Percentiles rank a stretch among this genome's conserved stretches.
phyloP scores from a whole-genome alignment of 2,797 vertebrate species.

The Sebastes steindachneri region DNA sequence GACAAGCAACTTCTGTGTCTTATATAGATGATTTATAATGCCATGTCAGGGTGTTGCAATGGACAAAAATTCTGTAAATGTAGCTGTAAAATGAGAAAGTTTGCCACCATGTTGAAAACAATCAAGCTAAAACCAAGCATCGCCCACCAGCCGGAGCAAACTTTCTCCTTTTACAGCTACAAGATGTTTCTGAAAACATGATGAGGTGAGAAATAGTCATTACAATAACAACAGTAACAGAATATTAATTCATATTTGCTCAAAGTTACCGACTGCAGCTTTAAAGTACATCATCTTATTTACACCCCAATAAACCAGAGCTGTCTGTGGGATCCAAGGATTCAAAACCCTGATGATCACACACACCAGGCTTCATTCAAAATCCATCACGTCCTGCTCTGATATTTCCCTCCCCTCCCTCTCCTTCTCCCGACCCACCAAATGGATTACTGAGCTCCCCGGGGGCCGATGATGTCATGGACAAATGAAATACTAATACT shows the following conservation, averaged over 20 bases:
- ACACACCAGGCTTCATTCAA: not conserved
- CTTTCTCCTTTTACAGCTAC: too few relatives aligned
- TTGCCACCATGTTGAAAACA: too few relatives aligned
- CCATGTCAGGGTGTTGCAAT: not conserved
- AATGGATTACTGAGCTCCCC: constrained; percentile 29
- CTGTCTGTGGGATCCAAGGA: not conserved
- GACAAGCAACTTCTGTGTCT: not conserved
- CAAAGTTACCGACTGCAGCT: too few relatives aligned
- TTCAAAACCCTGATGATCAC: not conserved
- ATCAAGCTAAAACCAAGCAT: too few relatives aligned
- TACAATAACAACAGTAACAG: too few relatives aligned
- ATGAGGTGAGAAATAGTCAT: too few relatives aligned
- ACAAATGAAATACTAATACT: constrained; percentile 52
- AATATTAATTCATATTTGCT: too few relatives aligned
- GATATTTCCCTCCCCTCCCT: not conserved
- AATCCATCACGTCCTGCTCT: constrained; percentile 18
- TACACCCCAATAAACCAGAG: not conserved
- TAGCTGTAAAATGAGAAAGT: too few relatives aligned
- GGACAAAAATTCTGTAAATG: not conserved
- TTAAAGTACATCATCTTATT: not conserved
- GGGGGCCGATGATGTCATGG: constrained; percentile 53
- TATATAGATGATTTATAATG: not conserved
- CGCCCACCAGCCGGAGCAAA: too few relatives aligned
- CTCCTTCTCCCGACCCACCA: not conserved
- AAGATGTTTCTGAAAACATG: too few relatives aligned